Conservation (phyloP, 2,888 invertebrate genomes). For the Epiblema foenella region DNA sequence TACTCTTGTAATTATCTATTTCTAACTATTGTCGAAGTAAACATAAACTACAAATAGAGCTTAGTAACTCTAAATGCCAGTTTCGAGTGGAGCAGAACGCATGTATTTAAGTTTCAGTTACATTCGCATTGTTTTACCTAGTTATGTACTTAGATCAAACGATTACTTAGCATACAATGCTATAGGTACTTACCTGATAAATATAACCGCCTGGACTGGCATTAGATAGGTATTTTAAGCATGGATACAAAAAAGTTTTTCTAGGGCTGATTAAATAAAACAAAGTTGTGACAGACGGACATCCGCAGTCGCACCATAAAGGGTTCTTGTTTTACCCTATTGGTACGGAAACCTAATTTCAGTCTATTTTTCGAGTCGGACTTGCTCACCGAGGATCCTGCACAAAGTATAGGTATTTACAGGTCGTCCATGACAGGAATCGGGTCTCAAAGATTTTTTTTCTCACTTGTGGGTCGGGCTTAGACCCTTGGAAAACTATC, state of each 20-base stretch:
- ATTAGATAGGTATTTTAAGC: not conserved
- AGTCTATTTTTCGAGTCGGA: no score
- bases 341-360: no score
- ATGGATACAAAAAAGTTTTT: not conserved
- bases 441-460: no score
- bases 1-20: not conserved
- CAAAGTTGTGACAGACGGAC: no score
- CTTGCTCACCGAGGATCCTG: no score
- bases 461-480: no score
- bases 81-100: not conserved
- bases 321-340: no score
- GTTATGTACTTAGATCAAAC: not conserved
- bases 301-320: no score
- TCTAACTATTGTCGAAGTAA: conserved; percentile 23
- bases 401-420: no score
- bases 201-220: not conserved
- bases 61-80: not conserved
- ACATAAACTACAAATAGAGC: not conserved
- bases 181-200: not conserved
- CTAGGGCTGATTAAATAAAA: not conserved
- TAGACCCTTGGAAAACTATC: no score
- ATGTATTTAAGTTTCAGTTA: conserved; percentile 10
- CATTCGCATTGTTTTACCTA: not conserved
- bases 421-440: no score
- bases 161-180: not conserved